A percentile compares a stretch with the other conserved stretches of the same genome.
Evolutionary conservation across 2,888 invertebrate species (phyloP).

Genomic region (Phragmatobia fuliginosa): DNA sequence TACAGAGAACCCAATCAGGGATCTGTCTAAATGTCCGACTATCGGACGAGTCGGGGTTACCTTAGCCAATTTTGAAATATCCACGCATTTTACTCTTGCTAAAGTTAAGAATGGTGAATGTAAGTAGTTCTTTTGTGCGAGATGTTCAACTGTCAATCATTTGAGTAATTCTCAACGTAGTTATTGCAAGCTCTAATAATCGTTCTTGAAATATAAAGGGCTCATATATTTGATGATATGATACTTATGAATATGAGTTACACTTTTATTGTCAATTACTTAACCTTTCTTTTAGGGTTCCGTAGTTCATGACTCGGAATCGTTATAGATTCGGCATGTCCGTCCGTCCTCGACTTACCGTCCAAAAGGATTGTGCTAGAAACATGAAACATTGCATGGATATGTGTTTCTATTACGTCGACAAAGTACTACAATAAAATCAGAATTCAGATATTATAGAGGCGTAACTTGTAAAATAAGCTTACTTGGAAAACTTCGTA

Average conservation of each 20-base stretch:
- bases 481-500: no score
- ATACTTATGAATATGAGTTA: no score
- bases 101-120: slow-evolving; percentile 27
- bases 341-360: no score
- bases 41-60: slow-evolving; percentile 51
- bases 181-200: background rate
- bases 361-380: no score
- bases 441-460: no score
- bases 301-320: no score
- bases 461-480: no score
- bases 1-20: slow-evolving; percentile 71
- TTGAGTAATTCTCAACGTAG: background rate
- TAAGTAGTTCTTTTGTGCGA: slow-evolving; percentile 19
- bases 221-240: background rate
- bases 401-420: no score
- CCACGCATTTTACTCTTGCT: slow-evolving; percentile 32
- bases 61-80: slow-evolving; percentile 49
- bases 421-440: no score
- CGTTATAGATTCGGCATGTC: no score
- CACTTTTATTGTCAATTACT: background rate
- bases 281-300: background rate
- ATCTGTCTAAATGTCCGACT: slow-evolving; percentile 68
- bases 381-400: no score
- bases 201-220: background rate
- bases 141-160: slow-evolving; percentile 17